Evolutionary conservation across 2,113 vertebrate genomes (phyloP).

Genomic region (Alethe diademata): DNA sequence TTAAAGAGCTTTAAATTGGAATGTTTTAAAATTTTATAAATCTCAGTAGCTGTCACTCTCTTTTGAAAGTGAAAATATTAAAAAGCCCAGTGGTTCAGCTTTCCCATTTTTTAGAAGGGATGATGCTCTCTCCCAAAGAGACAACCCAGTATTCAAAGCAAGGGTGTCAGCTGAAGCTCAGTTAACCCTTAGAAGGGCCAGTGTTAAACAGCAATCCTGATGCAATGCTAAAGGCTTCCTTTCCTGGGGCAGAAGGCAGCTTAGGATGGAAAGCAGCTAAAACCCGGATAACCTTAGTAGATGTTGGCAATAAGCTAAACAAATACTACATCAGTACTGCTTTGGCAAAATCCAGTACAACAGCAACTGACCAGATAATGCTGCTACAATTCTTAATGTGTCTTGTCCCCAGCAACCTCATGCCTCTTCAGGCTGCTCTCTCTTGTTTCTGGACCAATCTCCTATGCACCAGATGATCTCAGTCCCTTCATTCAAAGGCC

Average conservation of each 20-base stretch:
- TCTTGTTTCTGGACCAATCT: not conserved
- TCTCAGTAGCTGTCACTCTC: constrained; percentile 21
- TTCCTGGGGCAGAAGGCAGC: not conserved
- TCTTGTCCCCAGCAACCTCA: not conserved
- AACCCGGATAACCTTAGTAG: not conserved
- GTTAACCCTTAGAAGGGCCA: not conserved
- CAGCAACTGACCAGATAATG: not conserved
- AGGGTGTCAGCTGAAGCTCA: not conserved
- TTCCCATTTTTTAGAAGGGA: not conserved
- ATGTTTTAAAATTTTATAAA: constrained; percentile 43
- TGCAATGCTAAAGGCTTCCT: not conserved
- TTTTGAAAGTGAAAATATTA: constrained; percentile 22
- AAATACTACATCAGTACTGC: not conserved
- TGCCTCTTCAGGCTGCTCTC: not conserved
- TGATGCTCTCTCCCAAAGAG: not conserved
- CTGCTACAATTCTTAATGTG: not conserved
- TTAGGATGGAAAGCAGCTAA: not conserved
- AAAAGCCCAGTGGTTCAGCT: not conserved
- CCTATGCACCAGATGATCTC: not conserved
- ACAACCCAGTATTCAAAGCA: not conserved
- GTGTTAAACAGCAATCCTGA: not conserved
- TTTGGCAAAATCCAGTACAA: not conserved
- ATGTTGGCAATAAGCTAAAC: not conserved
- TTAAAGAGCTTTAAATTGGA: constrained; percentile 52
- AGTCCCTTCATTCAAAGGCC: not conserved